Conservation (phyloP, 2,888 invertebrate species). For the Cetonia aurata region DNA sequence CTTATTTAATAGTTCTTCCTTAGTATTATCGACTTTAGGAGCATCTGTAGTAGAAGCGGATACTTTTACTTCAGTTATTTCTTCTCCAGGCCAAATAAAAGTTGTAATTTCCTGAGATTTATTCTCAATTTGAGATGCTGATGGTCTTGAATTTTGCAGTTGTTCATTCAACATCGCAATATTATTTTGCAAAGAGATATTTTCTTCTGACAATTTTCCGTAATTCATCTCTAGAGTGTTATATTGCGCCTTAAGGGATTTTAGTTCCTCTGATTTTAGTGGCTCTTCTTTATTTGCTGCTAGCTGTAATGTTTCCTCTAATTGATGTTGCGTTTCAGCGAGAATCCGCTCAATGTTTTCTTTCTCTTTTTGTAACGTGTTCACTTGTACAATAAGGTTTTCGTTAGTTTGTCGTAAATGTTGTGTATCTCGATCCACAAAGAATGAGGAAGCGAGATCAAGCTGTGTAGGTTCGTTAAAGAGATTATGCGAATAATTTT, state of each 20-base stretch:
- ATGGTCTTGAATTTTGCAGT: neutral
- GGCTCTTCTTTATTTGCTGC: slow-evolving; percentile 48
- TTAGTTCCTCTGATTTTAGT: slow-evolving; percentile 49
- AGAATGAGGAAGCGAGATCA: slow-evolving; percentile 15
- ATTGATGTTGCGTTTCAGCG: slow-evolving; percentile 58
- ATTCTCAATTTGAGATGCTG: neutral
- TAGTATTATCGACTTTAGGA: slow-evolving; percentile 52
- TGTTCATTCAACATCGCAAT: neutral
- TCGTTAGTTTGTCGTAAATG: slow-evolving; percentile 23
- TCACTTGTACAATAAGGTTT: slow-evolving; percentile 21
- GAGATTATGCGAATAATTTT: neutral
- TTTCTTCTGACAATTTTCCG: slow-evolving; percentile 35
- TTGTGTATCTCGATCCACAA: slow-evolving; percentile 13
- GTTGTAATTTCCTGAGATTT: slow-evolving; percentile 2
- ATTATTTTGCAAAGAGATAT: slow-evolving; percentile 13
- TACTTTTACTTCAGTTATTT: slow-evolving; percentile 20
- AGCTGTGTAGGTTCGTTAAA: slow-evolving; percentile 5
- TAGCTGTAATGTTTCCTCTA: slow-evolving; percentile 52
- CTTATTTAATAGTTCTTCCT: slow-evolving; percentile 61
- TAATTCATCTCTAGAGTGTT: slow-evolving; percentile 29
- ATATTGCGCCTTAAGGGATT: slow-evolving; percentile 25
- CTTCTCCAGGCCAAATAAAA: slow-evolving; percentile 38
- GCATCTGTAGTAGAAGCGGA: slow-evolving; percentile 10
- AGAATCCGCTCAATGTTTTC: slow-evolving; percentile 6
- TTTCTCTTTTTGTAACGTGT: slow-evolving; percentile 28